A percentile compares a stretch with the other conserved stretches of the same genome.
Conservation (phyloP, 2,888 invertebrate species). For the Nephrotoma guestfalica region DNA sequence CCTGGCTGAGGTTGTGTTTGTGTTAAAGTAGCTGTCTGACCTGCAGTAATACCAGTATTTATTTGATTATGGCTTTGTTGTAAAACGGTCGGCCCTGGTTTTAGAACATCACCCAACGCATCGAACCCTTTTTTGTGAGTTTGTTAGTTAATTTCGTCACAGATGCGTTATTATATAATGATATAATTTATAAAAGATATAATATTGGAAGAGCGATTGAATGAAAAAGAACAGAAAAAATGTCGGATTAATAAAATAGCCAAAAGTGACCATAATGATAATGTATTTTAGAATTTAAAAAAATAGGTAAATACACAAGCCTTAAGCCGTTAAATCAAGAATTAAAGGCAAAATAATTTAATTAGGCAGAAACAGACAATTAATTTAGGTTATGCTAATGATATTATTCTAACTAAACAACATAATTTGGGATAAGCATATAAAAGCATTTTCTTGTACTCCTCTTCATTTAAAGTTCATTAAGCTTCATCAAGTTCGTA, state of each 20-base stretch:
- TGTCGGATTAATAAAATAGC: neutral
- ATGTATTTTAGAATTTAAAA: neutral
- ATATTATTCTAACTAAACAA: neutral
- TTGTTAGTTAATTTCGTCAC: constrained; percentile 4
- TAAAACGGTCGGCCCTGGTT: constrained; percentile 36
- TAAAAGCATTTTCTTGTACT: constrained; percentile 12
- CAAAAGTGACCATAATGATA: neutral
- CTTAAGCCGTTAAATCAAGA: neutral
- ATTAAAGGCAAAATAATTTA: neutral
- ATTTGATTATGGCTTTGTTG: constrained; percentile 18
- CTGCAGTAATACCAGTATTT: constrained; percentile 30
- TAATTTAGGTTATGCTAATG: neutral
- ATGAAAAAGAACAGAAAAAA: neutral
- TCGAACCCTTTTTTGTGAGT: constrained; percentile 42
- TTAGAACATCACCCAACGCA: constrained; percentile 56
- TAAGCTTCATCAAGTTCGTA: too few relatives aligned
- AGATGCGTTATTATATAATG: constrained; percentile 7
- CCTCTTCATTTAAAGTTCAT: too few relatives aligned
- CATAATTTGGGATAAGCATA: constrained; percentile 15
- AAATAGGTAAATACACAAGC: neutral
- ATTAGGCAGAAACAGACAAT: neutral
- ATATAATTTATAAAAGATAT: neutral
- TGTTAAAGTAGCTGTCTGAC: constrained; percentile 30
- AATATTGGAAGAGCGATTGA: neutral
- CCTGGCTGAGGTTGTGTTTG: constrained; percentile 28